Conservation (phyloP, 2,888 invertebrate species). For the Automeris io region DNA sequence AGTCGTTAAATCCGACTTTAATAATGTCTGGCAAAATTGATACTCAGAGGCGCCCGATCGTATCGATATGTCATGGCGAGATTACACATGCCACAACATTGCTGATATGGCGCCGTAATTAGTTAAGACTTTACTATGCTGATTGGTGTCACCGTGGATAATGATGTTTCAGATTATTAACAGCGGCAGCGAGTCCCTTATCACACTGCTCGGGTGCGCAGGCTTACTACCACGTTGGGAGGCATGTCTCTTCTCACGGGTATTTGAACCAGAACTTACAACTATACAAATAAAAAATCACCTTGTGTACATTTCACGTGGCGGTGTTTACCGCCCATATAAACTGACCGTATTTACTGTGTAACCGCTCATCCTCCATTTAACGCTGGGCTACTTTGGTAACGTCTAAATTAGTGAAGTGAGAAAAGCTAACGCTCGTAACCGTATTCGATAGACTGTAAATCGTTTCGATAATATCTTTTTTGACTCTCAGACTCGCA, state of each 20-base stretch:
- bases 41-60: slow-evolving; percentile 7
- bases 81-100: slow-evolving; percentile 28
- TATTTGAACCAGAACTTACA: slow-evolving; percentile 64
- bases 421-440: slow-evolving; percentile 72
- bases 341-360: slow-evolving; percentile 68
- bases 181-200: slow-evolving; percentile 23
- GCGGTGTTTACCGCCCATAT: slow-evolving; percentile 66
- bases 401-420: slow-evolving; percentile 74
- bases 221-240: slow-evolving; percentile 31
- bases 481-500: slow-evolving; percentile 52
- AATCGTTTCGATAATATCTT: slow-evolving; percentile 68
- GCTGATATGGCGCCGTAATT: slow-evolving; percentile 33
- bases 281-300: slow-evolving; percentile 69
- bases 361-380: slow-evolving; percentile 66
- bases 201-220: slow-evolving; percentile 18
- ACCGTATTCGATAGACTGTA: slow-evolving; percentile 63
- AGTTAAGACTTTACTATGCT: slow-evolving; percentile 44
- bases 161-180: slow-evolving; percentile 59
- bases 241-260: slow-evolving; percentile 64
- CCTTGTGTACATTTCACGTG: slow-evolving; percentile 74
- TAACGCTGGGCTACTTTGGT: slow-evolving; percentile 70
- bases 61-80: slow-evolving; percentile 31
- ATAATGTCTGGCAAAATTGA: slow-evolving; percentile 7
- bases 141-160: slow-evolving; percentile 36
- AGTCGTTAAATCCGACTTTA: slow-evolving; percentile 6